Percentiles rank a stretch among this genome's conserved stretches.
These are phyloP conservation scores for Meloidogyne exigua DNA, from an alignment of 1,140 invertebrate genomes.

Conservation along the genomic window DNA sequence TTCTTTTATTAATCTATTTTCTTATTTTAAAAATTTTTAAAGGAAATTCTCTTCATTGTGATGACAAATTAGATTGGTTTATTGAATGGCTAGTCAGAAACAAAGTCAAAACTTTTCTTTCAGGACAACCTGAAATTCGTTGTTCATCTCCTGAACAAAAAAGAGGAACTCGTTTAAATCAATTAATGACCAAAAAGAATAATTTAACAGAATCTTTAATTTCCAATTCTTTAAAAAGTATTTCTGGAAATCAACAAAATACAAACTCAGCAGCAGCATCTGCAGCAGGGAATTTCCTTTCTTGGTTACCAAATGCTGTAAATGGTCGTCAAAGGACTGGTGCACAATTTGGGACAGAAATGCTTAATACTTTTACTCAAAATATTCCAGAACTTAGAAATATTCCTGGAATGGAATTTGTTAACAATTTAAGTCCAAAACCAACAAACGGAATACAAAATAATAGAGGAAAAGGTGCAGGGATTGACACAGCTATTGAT, in stretches of 20 bases:
- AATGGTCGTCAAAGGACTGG: neutral
- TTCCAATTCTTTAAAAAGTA: constrained; percentile 11
- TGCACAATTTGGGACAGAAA: constrained; percentile 19
- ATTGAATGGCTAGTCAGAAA: constrained; percentile 56
- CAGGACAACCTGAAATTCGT: constrained; percentile 52
- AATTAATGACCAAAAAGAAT: constrained; percentile 61
- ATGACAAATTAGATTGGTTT: constrained; percentile 60
- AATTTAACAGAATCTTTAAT: constrained; percentile 52
- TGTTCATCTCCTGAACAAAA: constrained; percentile 48
- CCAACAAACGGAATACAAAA: constrained; percentile 3
- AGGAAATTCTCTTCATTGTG: constrained; percentile 58
- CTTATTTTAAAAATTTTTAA: constrained; percentile 22
- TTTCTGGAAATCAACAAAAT: constrained; percentile 15
- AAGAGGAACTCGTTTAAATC: constrained; percentile 50
- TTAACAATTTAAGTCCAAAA: constrained; percentile 13
- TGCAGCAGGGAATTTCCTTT: constrained; percentile 19
- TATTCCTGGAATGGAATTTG: constrained; percentile 31
- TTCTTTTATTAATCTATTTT: neutral
- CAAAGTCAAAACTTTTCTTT: constrained; percentile 57
- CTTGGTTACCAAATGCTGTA: neutral
- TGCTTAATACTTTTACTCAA: constrained; percentile 11
- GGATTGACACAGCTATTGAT: constrained; percentile 5
- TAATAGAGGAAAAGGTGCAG: neutral
- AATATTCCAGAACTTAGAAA: constrained; percentile 23
- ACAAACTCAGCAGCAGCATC: neutral